Conservation (phyloP, 1,140 invertebrate species). For the Limonius californicus region DNA sequence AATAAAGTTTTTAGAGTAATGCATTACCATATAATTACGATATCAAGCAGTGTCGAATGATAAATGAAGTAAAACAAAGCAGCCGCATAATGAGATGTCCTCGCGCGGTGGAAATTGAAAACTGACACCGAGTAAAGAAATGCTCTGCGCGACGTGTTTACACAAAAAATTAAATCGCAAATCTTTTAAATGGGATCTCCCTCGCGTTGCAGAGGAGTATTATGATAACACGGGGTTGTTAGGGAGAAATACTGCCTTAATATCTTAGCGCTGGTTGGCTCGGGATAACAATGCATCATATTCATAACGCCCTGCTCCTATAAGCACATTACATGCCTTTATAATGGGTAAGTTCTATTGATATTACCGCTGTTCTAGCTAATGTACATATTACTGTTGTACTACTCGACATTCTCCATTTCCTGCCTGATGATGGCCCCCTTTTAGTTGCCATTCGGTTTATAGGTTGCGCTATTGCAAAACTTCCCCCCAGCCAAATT, state of each 20-base stretch:
- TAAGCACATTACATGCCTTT: conserved; percentile 29
- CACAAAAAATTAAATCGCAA: conserved; percentile 34
- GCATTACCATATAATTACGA: conserved; percentile 12
- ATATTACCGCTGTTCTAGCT: conserved; percentile 31
- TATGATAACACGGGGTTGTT: conserved; percentile 38
- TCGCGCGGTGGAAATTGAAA: conserved; percentile 24
- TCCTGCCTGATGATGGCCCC: neutral
- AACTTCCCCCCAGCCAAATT: neutral
- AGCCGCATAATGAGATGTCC: conserved; percentile 2
- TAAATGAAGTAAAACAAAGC: conserved; percentile 13
- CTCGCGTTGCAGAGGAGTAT: conserved; percentile 29
- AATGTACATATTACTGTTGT: conserved; percentile 30
- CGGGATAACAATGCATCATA: conserved; percentile 43
- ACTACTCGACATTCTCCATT: conserved; percentile 1
- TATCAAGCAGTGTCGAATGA: conserved; percentile 13
- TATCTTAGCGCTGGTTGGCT: conserved; percentile 33
- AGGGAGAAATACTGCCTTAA: conserved; percentile 41
- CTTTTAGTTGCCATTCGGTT: neutral
- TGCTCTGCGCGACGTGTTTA: conserved; percentile 24
- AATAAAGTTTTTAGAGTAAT: conserved; percentile 8
- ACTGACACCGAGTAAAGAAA: conserved; percentile 25
- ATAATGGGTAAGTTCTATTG: conserved; percentile 35
- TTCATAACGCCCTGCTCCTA: conserved; percentile 31
- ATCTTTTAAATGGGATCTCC: conserved; percentile 33
- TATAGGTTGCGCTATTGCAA: neutral